These are phyloP conservation scores for Lophura nycthemera DNA, from an alignment of 2,113 vertebrate genomes.

Conservation along the genomic window DNA sequence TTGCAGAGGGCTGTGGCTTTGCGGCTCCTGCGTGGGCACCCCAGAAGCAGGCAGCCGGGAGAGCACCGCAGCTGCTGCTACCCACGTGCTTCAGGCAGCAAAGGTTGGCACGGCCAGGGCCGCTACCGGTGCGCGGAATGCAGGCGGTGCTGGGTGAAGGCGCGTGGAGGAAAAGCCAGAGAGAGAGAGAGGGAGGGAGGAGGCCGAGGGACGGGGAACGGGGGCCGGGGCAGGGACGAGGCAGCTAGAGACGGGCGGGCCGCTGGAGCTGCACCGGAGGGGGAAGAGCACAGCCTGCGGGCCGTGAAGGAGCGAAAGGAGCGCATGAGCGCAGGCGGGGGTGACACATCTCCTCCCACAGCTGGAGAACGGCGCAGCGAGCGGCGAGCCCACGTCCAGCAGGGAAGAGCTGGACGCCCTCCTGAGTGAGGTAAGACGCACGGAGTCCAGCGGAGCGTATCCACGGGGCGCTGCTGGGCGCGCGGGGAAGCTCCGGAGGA, in stretches of 20 bases:
- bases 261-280: accelerated
- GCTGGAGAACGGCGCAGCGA: not conserved
- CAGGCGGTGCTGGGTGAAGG: accelerated
- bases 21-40: not conserved
- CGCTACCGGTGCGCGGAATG: accelerated
- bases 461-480: no score
- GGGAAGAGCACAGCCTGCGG: not conserved
- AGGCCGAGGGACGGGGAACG: accelerated
- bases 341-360: not conserved
- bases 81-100: not conserved
- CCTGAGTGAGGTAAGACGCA: no score
- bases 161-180: not conserved
- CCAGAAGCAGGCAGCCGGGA: not conserved
- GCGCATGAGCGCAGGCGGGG: not conserved
- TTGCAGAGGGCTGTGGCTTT: conserved; percentile 34
- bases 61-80: accelerated
- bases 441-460: no score
- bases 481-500: no score
- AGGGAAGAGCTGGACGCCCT: conserved; percentile 84
- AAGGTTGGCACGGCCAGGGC: not conserved
- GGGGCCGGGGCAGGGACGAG: accelerated
- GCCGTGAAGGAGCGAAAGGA: accelerated
- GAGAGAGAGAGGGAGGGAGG: no score
- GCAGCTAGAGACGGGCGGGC: accelerated
- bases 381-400: conserved; percentile 72